A percentile compares a stretch with the other conserved stretches of the same genome.
Evolutionary conservation across 2,113 vertebrate species (phyloP).

Genomic region (Circaetus gallicus): DNA sequence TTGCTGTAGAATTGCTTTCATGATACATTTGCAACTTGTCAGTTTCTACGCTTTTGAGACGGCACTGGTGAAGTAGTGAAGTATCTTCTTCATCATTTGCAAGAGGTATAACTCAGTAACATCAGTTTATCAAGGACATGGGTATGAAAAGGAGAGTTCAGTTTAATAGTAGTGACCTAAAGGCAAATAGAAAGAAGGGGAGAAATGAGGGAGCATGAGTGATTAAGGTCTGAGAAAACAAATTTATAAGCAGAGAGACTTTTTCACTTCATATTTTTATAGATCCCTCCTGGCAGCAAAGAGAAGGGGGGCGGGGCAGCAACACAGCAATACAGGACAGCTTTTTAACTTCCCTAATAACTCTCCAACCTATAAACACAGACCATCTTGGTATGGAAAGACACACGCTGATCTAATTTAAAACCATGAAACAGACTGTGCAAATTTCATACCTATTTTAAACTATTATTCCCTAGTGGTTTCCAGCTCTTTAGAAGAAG

Average conservation of each 20-base stretch:
- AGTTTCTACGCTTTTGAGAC: neutral
- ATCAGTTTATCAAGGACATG: neutral
- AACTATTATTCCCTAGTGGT: neutral
- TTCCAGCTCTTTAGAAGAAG: neutral
- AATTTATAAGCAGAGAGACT: neutral
- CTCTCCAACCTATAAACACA: neutral
- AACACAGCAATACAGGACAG: neutral
- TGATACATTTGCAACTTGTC: neutral
- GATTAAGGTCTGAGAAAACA: neutral
- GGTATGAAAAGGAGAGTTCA: neutral
- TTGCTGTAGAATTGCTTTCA: neutral
- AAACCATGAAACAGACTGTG: neutral
- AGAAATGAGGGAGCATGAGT: neutral
- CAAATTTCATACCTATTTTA: neutral
- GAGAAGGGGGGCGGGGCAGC: neutral
- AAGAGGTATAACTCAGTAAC: neutral
- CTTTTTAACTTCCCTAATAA: neutral
- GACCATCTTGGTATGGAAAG: neutral
- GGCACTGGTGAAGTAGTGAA: neutral
- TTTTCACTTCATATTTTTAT: neutral
- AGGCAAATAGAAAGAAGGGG: neutral
- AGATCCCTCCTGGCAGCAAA: neutral
- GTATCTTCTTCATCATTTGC: neutral
- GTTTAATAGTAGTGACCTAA: neutral
- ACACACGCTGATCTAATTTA: neutral